phyloP scores from a whole-genome alignment of 2,113 vertebrate genomes.

The Chionomys nivalis region DNA sequence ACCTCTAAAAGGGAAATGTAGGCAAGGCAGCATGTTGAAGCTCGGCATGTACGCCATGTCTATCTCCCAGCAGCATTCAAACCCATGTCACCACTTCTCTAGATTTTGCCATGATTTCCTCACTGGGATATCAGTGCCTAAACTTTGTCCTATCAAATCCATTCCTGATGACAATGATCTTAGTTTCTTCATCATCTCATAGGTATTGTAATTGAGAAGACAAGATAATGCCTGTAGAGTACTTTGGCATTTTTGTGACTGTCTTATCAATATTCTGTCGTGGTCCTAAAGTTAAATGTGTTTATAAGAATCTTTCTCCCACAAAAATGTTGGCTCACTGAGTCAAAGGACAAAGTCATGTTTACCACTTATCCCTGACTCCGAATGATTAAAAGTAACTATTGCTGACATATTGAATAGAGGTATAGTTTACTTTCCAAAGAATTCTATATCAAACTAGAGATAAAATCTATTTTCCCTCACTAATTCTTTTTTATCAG shows the following conservation, averaged over 20 bases:
- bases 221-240: conserved; percentile 42
- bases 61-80: not conserved
- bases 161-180: conserved; percentile 45
- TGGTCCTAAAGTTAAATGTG: not conserved
- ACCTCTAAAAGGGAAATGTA: not conserved
- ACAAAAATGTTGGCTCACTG: not conserved
- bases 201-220: conserved; percentile 54
- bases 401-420: not conserved
- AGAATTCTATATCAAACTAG: not conserved
- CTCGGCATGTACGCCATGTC: not conserved
- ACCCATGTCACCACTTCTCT: not conserved
- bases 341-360: not conserved
- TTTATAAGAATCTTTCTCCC: conserved; percentile 36
- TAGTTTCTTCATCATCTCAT: conserved; percentile 64
- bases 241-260: not conserved
- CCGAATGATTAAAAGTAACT: not conserved
- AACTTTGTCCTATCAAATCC: not conserved
- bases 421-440: not conserved
- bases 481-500: not conserved
- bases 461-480: not conserved
- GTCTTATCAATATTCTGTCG: not conserved
- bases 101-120: not conserved
- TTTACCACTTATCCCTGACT: not conserved
- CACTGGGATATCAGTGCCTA: not conserved
- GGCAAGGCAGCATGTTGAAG: not conserved